Conservation (phyloP, 2,797 vertebrate species). For the Enteromius afrohamiltoni region DNA sequence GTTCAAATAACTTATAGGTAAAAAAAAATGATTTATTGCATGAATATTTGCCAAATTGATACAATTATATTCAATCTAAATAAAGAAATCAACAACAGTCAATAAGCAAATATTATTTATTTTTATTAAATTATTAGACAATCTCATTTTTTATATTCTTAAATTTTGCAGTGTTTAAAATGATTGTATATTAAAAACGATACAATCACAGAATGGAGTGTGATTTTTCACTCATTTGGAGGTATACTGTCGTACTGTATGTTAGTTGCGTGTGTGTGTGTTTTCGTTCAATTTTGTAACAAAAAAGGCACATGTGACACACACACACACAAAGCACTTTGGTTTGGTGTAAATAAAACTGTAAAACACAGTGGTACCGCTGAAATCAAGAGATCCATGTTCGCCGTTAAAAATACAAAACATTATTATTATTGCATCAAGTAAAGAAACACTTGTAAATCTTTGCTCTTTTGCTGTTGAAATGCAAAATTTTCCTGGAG, state of each 20-base stretch:
- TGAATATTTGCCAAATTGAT: background rate
- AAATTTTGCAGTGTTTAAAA: slow-evolving; percentile 36
- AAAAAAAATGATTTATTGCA: background rate
- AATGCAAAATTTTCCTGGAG: background rate
- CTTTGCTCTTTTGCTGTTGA: background rate
- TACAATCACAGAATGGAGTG: slow-evolving; percentile 14
- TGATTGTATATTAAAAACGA: slow-evolving; percentile 29
- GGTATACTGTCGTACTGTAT: background rate
- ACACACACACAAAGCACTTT: slow-evolving; percentile 13
- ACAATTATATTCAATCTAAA: background rate
- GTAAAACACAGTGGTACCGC: slow-evolving; percentile 5
- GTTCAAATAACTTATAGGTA: background rate
- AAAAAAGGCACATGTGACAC: background rate
- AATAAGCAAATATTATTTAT: slow-evolving; percentile 47
- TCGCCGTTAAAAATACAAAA: slow-evolving; percentile 20
- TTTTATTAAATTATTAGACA: slow-evolving; percentile 34
- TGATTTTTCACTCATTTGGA: background rate
- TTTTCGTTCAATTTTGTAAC: background rate
- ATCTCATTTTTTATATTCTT: slow-evolving; percentile 3
- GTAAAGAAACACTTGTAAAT: slow-evolving; percentile 18
- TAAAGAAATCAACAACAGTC: background rate
- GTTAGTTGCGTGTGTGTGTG: background rate
- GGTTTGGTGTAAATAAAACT: background rate
- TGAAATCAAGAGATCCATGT: background rate
- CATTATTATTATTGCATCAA: background rate